Evolutionary conservation across 2,888 invertebrate species (phyloP), one percentile per base, ranked within the genome.

Genomic region (Apamea sordens): DNA sequence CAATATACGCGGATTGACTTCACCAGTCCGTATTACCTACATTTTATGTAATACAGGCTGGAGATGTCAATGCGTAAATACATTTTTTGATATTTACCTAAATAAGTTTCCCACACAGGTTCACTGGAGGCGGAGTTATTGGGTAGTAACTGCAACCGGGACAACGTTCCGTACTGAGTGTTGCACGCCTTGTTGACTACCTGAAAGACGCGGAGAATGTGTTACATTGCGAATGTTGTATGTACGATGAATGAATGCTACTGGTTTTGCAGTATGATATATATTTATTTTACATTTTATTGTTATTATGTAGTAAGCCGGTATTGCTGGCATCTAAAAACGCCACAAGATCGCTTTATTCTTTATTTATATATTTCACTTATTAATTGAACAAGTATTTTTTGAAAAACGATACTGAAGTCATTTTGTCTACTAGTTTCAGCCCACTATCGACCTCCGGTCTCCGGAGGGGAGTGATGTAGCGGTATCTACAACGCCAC

Each of bases 21-120:
- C 41, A 41, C 41, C 41, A 41, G 41, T 41, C 47, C 13, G 47
- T 11, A 4, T 47, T 5, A 47, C 15, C 47, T 47, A 50, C 1
- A 41, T 41, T 50, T 50, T 6, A 6, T 13, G 50, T 50, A 50
- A 36, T 36, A 36, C 36, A 7, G 41, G 7, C 41, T 41, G 41
- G 41, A 41, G 41, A 41, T 6, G 47, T 13, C 13, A 13, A 13
- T 47, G 10, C 56, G 10, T 56, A 10, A 24, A 56, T 47, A 56
- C 3, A 24, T 24, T 56, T 56, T 56, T 56, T n/a, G 4, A 10
- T 59, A 59, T 78, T 86, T 92, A 97, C 98, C 98, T 89, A 98
- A 95, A 91, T 97, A 98, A 8, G 97, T 97, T 88, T 98, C 98
- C 98, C 98, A 98, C 0, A 97, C 96, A 3, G 97, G 97, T 81